These are phyloP conservation scores for Hydrozoanthus tunicans DNA, from an alignment of 64 coral and sea anemone species.

Conservation along the genomic window DNA sequence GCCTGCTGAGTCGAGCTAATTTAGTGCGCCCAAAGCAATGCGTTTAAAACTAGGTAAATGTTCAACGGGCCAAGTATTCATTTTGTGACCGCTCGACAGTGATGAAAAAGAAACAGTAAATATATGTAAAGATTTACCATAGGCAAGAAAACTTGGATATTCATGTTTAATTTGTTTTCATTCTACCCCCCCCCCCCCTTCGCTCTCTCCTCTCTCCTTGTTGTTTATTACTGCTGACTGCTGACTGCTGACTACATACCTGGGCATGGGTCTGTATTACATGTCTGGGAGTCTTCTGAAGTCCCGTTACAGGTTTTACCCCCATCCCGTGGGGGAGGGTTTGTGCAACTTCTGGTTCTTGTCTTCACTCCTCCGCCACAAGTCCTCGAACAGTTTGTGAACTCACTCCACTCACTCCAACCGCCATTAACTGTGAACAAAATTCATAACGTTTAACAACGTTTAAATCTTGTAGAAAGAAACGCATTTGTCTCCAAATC, in stretches of 20 bases:
- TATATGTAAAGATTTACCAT: too few relatives aligned
- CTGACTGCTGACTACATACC: not conserved
- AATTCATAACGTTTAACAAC: not conserved
- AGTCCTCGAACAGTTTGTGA: not conserved
- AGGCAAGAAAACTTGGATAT: too few relatives aligned
- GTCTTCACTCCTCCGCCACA: slow-evolving; percentile 39
- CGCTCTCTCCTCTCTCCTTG: not conserved
- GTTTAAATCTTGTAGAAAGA: too few relatives aligned
- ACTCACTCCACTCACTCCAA: slow-evolving; percentile 23
- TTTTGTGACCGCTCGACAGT: too few relatives aligned
- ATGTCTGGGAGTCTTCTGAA: not conserved
- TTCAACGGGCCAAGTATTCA: too few relatives aligned
- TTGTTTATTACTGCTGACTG: not conserved
- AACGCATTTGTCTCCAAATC: too few relatives aligned
- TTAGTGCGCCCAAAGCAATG: too few relatives aligned
- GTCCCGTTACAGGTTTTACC: not conserved
- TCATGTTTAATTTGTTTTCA: too few relatives aligned
- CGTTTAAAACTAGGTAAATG: too few relatives aligned
- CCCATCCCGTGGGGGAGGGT: slow-evolving; percentile 18
- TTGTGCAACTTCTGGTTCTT: not conserved
- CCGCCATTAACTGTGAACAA: slow-evolving; percentile 25
- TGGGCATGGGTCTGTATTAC: slow-evolving; percentile 25
- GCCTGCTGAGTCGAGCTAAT: too few relatives aligned
- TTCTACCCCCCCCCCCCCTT: not conserved
- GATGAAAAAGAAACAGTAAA: too few relatives aligned